These are phyloP conservation scores for Eueides isabella DNA, from an alignment of 1,140 invertebrate species.

Conservation along the genomic window DNA sequence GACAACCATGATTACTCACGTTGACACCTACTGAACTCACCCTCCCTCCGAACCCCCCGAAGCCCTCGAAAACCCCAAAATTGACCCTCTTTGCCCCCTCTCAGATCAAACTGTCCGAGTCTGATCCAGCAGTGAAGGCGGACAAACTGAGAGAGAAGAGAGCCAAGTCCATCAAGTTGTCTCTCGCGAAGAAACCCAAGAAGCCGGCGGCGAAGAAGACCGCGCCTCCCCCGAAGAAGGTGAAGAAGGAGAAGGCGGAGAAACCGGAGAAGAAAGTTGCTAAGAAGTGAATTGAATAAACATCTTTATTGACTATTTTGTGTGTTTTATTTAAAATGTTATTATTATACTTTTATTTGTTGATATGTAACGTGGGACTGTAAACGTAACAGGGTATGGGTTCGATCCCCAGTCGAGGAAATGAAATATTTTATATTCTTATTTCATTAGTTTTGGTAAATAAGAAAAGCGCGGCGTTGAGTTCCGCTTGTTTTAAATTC, in stretches of 20 bases:
- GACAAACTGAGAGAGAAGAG: slow-evolving; percentile 81
- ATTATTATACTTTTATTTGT: too few relatives aligned
- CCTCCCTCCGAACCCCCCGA: not conserved
- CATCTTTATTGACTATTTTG: slow-evolving; percentile 23
- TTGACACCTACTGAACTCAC: slow-evolving; percentile 81
- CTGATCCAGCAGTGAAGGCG: slow-evolving; percentile 78
- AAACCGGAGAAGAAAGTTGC: slow-evolving; percentile 48
- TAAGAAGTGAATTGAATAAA: slow-evolving; percentile 51
- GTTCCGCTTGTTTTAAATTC: too few relatives aligned
- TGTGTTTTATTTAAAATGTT: slow-evolving; percentile 34
- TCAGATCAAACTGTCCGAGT: slow-evolving; percentile 82
- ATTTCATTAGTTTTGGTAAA: too few relatives aligned
- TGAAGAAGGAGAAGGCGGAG: slow-evolving; percentile 54
- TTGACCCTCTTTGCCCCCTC: not conserved
- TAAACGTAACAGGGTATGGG: too few relatives aligned
- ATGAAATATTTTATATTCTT: too few relatives aligned
- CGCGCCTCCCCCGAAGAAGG: slow-evolving; percentile 58
- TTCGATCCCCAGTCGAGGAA: too few relatives aligned
- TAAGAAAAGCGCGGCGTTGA: too few relatives aligned
- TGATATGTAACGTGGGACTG: not conserved
- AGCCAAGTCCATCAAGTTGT: slow-evolving; percentile 80
- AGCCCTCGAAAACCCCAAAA: not conserved
- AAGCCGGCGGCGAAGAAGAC: slow-evolving; percentile 74
- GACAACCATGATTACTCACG: slow-evolving; percentile 82
- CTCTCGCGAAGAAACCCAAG: slow-evolving; percentile 82